Conservation (phyloP, 2,888 invertebrate species). For the Cataglyphis albicans region DNA sequence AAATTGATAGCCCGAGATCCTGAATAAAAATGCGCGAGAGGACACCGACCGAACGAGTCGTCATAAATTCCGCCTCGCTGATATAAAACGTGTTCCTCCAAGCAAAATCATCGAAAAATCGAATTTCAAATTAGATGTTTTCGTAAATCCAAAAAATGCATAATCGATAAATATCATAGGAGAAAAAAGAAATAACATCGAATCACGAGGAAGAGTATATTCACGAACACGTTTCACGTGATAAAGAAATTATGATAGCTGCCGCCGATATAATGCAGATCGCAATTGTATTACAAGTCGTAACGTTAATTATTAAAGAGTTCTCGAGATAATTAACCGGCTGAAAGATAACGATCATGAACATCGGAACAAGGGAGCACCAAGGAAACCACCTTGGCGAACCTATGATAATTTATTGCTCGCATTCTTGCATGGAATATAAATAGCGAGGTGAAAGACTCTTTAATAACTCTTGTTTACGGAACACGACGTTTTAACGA, state of each 20-base stretch:
- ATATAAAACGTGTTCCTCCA: background rate
- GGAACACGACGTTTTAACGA: conserved; percentile 50
- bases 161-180: background rate
- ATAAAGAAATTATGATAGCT: conserved; percentile 19
- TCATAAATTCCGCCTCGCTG: conserved; percentile 13
- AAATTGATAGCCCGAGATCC: background rate
- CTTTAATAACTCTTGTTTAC: conserved; percentile 62
- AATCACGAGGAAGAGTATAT: background rate
- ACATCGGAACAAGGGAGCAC: conserved; percentile 19
- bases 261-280: background rate
- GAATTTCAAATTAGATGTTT: background rate
- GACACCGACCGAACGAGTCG: background rate
- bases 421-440: conserved; percentile 51
- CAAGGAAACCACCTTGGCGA: conserved; percentile 19
- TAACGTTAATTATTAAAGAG: conserved; percentile 41
- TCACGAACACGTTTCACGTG: background rate
- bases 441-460: conserved; percentile 59
- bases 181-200: conserved; percentile 3
- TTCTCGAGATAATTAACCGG: conserved; percentile 55
- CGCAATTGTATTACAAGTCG: conserved; percentile 4
- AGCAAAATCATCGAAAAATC: background rate
- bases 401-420: conserved; percentile 41
- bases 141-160: conserved; percentile 2
- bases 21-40: conserved; percentile 23
- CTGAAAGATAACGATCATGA: conserved; percentile 56